phyloP scores from a whole-genome alignment of 2,797 vertebrate genomes.

The Novumbra hubbsi region DNA sequence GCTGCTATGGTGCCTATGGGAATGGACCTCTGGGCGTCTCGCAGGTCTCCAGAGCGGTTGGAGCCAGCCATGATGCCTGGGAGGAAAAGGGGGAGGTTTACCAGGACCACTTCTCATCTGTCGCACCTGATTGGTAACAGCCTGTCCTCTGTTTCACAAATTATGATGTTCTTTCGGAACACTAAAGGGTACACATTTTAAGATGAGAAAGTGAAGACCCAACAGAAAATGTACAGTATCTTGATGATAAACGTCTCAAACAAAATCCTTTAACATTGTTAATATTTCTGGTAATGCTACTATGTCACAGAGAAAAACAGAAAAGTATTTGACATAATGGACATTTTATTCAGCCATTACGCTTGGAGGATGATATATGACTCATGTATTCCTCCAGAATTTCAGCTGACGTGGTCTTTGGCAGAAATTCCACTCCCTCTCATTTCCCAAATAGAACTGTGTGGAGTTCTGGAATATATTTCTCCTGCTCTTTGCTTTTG shows the following conservation, averaged over 20 bases:
- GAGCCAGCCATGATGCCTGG: conserved; percentile 98
- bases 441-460: background rate
- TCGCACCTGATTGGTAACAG: background rate
- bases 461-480: conserved; percentile 1
- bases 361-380: background rate
- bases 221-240: background rate
- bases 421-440: conserved; percentile 5
- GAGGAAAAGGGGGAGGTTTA: background rate
- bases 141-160: background rate
- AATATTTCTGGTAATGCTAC: background rate
- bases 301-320: background rate
- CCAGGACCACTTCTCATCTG: background rate
- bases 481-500: background rate
- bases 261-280: background rate
- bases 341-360: background rate
- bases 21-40: conserved; percentile 96
- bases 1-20: conserved; percentile 94
- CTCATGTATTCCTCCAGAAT: background rate
- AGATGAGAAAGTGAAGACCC: background rate
- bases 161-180: background rate
- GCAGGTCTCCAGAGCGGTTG: conserved; percentile 93
- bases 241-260: background rate
- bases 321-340: background rate
- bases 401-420: conserved; percentile 14
- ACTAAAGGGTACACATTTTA: too few relatives aligned